Percentiles rank a stretch among this genome's conserved stretches.
Evolutionary conservation across 2,797 vertebrate genomes (phyloP).

Genomic region (Propithecus deckenii): DNA sequence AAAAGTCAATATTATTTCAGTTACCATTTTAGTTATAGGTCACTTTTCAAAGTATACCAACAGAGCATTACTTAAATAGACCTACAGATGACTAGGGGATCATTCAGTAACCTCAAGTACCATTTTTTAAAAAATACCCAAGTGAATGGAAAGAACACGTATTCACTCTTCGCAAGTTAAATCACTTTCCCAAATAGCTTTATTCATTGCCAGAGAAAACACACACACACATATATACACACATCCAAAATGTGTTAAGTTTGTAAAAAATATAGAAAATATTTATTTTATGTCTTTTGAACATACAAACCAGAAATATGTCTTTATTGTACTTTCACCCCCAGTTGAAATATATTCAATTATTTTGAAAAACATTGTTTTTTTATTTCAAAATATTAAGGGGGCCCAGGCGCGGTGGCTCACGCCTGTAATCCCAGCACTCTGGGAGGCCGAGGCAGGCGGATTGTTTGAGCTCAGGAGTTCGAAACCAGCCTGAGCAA

Average conservation of each 20-base stretch:
- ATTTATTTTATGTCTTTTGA: neutral
- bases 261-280: neutral
- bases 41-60: neutral
- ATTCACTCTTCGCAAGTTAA: neutral
- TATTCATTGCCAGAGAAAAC: neutral
- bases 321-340: neutral
- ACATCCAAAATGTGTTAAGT: neutral
- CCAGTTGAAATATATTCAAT: neutral
- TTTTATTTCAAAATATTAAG: neutral
- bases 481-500: no score
- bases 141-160: neutral
- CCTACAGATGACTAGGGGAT: neutral
- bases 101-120: neutral
- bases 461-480: no score
- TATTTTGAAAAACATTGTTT: neutral
- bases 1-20: neutral
- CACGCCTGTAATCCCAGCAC: no score
- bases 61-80: neutral
- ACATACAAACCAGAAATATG: neutral
- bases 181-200: neutral
- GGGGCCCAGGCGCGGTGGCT: no score
- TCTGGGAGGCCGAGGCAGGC: no score
- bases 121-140: neutral
- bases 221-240: neutral
- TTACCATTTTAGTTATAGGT: neutral